Evolutionary conservation across 2,888 invertebrate genomes (phyloP).

Genomic region (Apomyelois bistriatella): DNA sequence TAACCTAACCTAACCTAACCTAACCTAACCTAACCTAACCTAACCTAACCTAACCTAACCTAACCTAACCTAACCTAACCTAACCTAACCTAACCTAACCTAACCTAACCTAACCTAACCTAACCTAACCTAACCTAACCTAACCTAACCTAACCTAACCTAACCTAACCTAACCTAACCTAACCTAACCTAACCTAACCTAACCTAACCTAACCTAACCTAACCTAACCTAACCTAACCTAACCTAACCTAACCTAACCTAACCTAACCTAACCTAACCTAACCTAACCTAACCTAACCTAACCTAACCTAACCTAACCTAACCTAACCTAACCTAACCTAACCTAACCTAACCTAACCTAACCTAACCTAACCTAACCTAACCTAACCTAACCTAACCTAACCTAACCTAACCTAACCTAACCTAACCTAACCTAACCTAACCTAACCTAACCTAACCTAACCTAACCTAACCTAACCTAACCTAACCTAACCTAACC

Average conservation of each 20-base stretch:
- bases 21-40: slow-evolving; percentile 17
- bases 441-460: background rate
- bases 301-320: slow-evolving; percentile 15
- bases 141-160: slow-evolving; percentile 13
- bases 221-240: too few relatives aligned
- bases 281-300: slow-evolving; percentile 17
- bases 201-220: too few relatives aligned
- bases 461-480: background rate
- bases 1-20: too few relatives aligned
- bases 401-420: slow-evolving; percentile 11
- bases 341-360: slow-evolving; percentile 17
- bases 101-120: slow-evolving; percentile 12
- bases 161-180: slow-evolving; percentile 16
- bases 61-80: slow-evolving; percentile 17
- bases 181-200: slow-evolving; percentile 16
- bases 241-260: slow-evolving; percentile 14
- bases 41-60: slow-evolving; percentile 18
- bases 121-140: slow-evolving; percentile 12
- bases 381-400: slow-evolving; percentile 16
- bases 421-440: slow-evolving; percentile 3
- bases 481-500: background rate
- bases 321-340: slow-evolving; percentile 15
- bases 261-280: slow-evolving; percentile 16
- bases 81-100: slow-evolving; percentile 8
- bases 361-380: slow-evolving; percentile 16